Evolutionary conservation across 2,888 invertebrate species (phyloP).

Genomic region (Hyalella azteca): DNA sequence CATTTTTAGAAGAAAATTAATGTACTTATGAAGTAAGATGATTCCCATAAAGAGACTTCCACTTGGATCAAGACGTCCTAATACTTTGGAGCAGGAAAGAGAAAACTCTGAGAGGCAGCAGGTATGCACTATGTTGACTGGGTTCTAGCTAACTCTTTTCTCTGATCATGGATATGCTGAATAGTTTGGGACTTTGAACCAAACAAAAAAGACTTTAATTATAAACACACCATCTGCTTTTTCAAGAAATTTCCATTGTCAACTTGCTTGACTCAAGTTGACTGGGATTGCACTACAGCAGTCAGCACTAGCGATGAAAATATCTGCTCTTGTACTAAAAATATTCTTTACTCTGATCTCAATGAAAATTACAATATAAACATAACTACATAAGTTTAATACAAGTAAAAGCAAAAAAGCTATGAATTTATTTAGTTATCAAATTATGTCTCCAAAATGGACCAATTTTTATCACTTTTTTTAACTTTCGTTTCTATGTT

Average conservation of each 20-base stretch:
- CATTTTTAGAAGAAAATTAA: too few relatives aligned
- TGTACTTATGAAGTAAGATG: too few relatives aligned
- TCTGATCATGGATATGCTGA: not conserved
- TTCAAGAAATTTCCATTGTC: not conserved
- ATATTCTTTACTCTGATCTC: too few relatives aligned
- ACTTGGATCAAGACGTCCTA: constrained; percentile 48
- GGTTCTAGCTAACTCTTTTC: not conserved
- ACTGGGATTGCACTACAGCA: not conserved
- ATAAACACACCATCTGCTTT: not conserved
- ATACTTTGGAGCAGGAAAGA: constrained; percentile 53
- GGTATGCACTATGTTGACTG: too few relatives aligned
- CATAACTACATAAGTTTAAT: too few relatives aligned
- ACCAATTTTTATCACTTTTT: too few relatives aligned
- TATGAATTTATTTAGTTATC: too few relatives aligned
- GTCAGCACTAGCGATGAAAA: not conserved
- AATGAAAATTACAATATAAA: too few relatives aligned
- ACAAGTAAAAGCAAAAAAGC: too few relatives aligned
- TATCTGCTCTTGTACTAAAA: too few relatives aligned
- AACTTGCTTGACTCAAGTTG: not conserved
- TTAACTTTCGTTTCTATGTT: too few relatives aligned
- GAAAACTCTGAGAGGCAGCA: constrained; percentile 50
- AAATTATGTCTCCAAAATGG: too few relatives aligned
- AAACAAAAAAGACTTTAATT: not conserved
- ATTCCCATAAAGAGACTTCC: constrained; percentile 40
- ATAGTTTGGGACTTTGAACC: not conserved